Base-by-base conservation (phyloP, 1,140 invertebrate genomes). In the Pogonus chalceus region DNA sequence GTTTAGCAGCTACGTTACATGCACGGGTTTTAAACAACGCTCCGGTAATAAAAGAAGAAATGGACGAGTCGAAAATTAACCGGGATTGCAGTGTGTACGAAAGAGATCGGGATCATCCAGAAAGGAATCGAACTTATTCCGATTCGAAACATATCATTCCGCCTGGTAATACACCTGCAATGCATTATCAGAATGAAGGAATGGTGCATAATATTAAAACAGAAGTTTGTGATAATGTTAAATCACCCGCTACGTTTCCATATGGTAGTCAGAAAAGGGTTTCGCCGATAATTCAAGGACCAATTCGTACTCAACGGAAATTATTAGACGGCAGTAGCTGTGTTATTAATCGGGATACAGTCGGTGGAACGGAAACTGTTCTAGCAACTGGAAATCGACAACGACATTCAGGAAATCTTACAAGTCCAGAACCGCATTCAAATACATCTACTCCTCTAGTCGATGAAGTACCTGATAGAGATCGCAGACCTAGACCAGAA, bases 1-100 rank as follows among this genome's bases (percentile, higher is more conserved):
- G 88, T 21, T 65, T 91, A 35, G 88, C 88, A n/a, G 88, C 87
- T 31, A 87, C 85, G 23, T 67, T 90, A 48, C 87, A 89, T 62
- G 86, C 85, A 39, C 77, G 87, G 61, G 85, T 89, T 58, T 69
- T 88, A n/a, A 75, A 75, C 56, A 76, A 75, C 57, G 31, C 21
- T 20, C 60, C 65, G 9, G 57, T 56, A 7, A 66, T 68, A 10
- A 68, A 68, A 52, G 64, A 68, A 55, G 66, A 68, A 57, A 57
- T 65, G 23, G 65, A 68, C 23, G 49, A 58, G 20, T 63, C 37
- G 9, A 43, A 16, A 43, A 10, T 43, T 4, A 43, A 43, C 18
- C 37, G 37, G 1, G 47, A 49, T 9, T 23, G 23, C 20, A 14
- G 12, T 23, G 12, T 49, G 1, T 12, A 12, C 14, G 20, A 49